These are phyloP conservation scores for Cyprinodon variegatus DNA, from an alignment of 2,113 vertebrate species.

Conservation along the genomic window DNA sequence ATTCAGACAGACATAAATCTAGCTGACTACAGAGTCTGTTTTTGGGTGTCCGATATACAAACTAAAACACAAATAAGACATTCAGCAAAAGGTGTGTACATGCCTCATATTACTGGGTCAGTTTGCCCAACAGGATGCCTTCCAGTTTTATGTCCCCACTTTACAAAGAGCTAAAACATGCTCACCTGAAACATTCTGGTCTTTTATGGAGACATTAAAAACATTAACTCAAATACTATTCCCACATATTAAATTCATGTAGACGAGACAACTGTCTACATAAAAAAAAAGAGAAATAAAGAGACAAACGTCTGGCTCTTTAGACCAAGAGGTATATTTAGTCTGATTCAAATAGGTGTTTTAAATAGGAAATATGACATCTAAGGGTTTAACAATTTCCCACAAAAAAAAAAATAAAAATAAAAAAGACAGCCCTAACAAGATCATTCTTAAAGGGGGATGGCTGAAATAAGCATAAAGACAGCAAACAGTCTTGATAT, in stretches of 20 bases:
- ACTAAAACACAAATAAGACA: conserved; percentile 70
- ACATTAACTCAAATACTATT: conserved; percentile 52
- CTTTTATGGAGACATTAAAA: conserved; percentile 60
- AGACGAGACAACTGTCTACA: conserved; percentile 34
- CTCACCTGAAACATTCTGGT: conserved; percentile 45
- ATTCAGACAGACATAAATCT: conserved; percentile 72
- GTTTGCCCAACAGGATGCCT: conserved; percentile 55
- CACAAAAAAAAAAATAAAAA: neutral
- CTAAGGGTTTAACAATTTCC: conserved; percentile 31
- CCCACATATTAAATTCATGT: conserved; percentile 52
- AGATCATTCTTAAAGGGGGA: conserved; percentile 18
- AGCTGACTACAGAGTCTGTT: conserved; percentile 51
- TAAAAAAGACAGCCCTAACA: conserved; percentile 39
- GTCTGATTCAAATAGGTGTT: conserved; percentile 33
- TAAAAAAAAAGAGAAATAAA: conserved; percentile 50
- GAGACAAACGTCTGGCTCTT: conserved; percentile 36
- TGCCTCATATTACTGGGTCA: conserved; percentile 54
- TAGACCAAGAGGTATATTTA: conserved; percentile 55
- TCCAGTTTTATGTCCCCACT: conserved; percentile 47
- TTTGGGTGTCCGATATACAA: neutral
- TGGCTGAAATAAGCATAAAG: neutral
- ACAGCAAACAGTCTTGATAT: conserved; percentile 1
- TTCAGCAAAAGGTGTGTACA: conserved; percentile 57
- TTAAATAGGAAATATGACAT: conserved; percentile 39
- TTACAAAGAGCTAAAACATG: conserved; percentile 49